These are phyloP conservation scores for Zaprionus tsacasi DNA, from an alignment of 1,140 invertebrate genomes.

Conservation along the genomic window DNA sequence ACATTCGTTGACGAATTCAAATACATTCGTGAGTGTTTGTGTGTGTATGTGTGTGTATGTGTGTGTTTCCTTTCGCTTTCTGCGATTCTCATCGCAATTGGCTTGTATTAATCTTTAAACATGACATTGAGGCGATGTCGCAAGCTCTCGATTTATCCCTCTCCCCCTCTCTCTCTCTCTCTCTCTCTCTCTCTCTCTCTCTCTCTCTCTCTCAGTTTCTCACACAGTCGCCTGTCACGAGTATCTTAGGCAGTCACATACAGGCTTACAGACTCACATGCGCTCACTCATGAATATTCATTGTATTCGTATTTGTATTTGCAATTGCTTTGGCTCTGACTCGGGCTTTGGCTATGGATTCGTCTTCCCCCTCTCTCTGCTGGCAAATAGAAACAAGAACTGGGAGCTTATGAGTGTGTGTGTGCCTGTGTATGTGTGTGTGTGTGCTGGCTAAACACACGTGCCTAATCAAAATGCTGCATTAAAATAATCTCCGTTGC, in stretches of 20 bases:
- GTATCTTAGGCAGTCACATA: slow-evolving; percentile 68
- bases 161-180: background rate
- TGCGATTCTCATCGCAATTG: slow-evolving; percentile 38
- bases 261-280: slow-evolving; percentile 11
- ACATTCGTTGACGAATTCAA: background rate
- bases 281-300: slow-evolving; percentile 73
- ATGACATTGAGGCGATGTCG: slow-evolving; percentile 40
- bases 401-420: background rate
- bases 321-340: slow-evolving; percentile 61
- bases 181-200: background rate
- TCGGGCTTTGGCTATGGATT: background rate
- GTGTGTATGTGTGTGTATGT: background rate
- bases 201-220: background rate
- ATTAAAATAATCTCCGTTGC: slow-evolving; percentile 70
- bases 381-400: slow-evolving; percentile 56
- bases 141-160: background rate
- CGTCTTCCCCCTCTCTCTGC: slow-evolving; percentile 13
- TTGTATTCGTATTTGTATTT: slow-evolving; percentile 59
- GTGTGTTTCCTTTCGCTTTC: background rate
- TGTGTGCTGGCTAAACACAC: slow-evolving; percentile 15
- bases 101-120: slow-evolving; percentile 66
- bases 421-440: background rate
- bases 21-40: background rate
- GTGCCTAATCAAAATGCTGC: slow-evolving; percentile 72
- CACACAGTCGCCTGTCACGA: slow-evolving; percentile 40